Percentiles rank a stretch among this genome's conserved stretches.
These are phyloP conservation scores for Elmis aenea DNA, from an alignment of 2,888 invertebrate species.

Conservation along the genomic window DNA sequence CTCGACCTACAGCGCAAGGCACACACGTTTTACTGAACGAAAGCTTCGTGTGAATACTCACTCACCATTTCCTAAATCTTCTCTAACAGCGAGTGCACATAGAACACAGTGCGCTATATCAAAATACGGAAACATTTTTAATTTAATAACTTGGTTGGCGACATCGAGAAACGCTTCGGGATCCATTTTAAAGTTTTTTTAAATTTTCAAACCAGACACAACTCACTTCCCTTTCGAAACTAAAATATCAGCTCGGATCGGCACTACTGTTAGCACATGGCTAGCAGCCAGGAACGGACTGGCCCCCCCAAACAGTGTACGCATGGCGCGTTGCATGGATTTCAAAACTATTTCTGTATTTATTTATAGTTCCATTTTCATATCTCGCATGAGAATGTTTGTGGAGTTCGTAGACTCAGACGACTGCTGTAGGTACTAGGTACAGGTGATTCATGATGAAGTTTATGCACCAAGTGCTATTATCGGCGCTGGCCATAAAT, in stretches of 20 bases:
- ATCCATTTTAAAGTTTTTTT: constrained; percentile 66
- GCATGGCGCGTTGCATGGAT: constrained; percentile 10
- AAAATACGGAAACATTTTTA: constrained; percentile 99
- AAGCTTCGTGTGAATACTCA: no score
- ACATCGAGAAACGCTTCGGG: constrained; percentile 95
- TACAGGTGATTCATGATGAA: no score
- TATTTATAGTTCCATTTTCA: constrained; percentile 17
- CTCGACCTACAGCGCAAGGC: no score
- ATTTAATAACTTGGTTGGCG: constrained; percentile 97
- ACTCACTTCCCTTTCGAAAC: constrained; percentile 7
- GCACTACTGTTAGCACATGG: constrained; percentile 16
- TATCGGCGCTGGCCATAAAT: no score
- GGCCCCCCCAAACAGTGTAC: constrained; percentile 16
- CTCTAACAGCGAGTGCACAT: constrained; percentile 90
- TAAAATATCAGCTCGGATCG: constrained; percentile 19
- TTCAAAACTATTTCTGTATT: constrained; percentile 15
- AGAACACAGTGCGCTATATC: constrained; percentile 95
- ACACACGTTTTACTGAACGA: no score
- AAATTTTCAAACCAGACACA: not conserved
- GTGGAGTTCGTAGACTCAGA: no score
- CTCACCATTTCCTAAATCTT: constrained; percentile 89
- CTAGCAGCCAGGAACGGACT: constrained; percentile 18
- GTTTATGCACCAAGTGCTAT: no score
- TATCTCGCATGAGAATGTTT: constrained; percentile 1
- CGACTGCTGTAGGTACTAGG: no score